Conservation (phyloP, 2,113 vertebrate species). For the Zingel zingel region DNA sequence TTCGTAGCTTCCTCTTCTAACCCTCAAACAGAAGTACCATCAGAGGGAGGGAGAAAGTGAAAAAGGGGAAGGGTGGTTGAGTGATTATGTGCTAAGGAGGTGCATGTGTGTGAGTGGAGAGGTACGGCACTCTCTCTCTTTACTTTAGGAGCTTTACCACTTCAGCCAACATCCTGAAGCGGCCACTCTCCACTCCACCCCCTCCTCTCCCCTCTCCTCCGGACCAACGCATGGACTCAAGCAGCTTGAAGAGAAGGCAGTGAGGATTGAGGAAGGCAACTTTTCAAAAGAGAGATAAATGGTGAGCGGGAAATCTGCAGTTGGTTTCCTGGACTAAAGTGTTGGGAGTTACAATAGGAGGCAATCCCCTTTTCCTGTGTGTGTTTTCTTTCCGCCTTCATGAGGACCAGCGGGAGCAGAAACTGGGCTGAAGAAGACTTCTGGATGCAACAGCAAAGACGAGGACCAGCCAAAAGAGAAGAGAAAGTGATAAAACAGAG, state of each 20-base stretch:
- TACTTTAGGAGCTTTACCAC: conserved; percentile 75
- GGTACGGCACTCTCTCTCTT: conserved; percentile 47
- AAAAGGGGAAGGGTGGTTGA: conserved; percentile 67
- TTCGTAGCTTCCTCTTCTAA: conserved; percentile 68
- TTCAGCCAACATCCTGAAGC: conserved; percentile 71
- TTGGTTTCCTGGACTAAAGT: conserved; percentile 72
- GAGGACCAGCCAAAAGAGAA: conserved; percentile 49
- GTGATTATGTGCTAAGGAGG: conserved; percentile 74
- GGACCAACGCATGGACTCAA: conserved; percentile 58
- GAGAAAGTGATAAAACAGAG: conserved; percentile 47
- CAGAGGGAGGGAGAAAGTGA: conserved; percentile 58
- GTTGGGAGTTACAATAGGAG: conserved; percentile 67
- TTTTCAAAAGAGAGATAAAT: conserved; percentile 69
- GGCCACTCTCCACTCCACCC: conserved; percentile 51
- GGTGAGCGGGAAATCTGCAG: conserved; percentile 56
- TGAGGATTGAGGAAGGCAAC: conserved; percentile 48
- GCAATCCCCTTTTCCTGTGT: conserved; percentile 65
- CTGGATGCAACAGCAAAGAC: conserved; percentile 58
- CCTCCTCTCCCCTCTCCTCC: conserved; percentile 53
- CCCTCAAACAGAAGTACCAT: conserved; percentile 54
- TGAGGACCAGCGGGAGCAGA: conserved; percentile 44
- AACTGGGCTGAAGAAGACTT: conserved; percentile 47
- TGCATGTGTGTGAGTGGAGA: conserved; percentile 51
- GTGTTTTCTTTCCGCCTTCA: conserved; percentile 50
- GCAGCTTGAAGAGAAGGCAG: conserved; percentile 56